phyloP scores from a whole-genome alignment of 2,113 vertebrate species.

The Pelvicachromis taeniatus region DNA sequence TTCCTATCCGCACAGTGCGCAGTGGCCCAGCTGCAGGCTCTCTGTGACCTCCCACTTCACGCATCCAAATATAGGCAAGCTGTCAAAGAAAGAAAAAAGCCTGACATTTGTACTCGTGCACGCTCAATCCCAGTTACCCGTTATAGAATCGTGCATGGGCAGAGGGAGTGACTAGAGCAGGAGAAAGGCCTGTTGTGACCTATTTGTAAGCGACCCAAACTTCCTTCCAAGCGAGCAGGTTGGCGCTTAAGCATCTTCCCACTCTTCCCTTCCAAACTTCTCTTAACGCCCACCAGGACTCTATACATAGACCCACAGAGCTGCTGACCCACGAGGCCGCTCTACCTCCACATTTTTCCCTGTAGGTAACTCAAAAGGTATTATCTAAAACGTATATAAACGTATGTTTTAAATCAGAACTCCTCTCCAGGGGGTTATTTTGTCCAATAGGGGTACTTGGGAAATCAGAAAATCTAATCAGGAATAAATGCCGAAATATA shows the following conservation, averaged over 20 bases:
- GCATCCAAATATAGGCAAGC: background rate
- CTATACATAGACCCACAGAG: conserved; percentile 40
- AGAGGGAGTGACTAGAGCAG: background rate
- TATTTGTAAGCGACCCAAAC: conserved; percentile 4
- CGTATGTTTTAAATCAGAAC: background rate
- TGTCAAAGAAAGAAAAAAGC: background rate
- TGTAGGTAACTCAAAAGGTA: background rate
- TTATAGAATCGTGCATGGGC: background rate
- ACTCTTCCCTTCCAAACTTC: background rate
- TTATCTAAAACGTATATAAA: background rate
- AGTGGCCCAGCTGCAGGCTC: background rate
- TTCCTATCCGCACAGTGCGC: background rate
- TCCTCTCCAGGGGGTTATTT: background rate
- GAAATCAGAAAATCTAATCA: background rate
- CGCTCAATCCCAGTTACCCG: background rate
- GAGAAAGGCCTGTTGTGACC: background rate
- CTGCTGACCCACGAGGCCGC: conserved; percentile 28
- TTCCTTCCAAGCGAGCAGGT: background rate
- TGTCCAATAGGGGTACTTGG: background rate
- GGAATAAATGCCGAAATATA: background rate
- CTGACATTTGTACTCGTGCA: background rate
- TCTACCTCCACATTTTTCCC: background rate
- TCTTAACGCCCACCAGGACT: conserved; percentile 42
- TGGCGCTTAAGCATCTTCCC: background rate
- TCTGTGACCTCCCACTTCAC: background rate